These are phyloP conservation scores for Oscheius myriophilus DNA, from an alignment of 2,888 invertebrate genomes.

Conservation along the genomic window DNA sequence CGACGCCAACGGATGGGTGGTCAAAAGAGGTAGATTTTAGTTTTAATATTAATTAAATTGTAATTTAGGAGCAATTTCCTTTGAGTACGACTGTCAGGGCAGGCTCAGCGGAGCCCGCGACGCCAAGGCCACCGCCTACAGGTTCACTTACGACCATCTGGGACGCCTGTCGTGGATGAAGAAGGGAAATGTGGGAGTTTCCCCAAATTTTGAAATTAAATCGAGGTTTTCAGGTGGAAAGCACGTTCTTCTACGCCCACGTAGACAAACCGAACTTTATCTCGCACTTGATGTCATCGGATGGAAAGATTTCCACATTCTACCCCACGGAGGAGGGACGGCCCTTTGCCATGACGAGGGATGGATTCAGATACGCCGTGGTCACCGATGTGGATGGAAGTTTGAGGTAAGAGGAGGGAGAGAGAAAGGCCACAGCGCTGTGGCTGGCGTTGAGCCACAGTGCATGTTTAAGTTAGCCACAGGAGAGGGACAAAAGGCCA, in stretches of 20 bases:
- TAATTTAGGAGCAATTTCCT: conserved; percentile 30
- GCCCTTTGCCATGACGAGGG: conserved; percentile 37
- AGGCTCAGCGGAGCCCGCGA: conserved; percentile 27
- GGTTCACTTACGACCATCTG: conserved; percentile 39
- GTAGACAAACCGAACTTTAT: conserved; percentile 30
- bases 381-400: conserved; percentile 34
- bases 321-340: conserved; percentile 38
- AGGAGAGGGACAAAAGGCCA: too few relatives aligned
- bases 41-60: conserved; percentile 28
- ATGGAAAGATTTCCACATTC: conserved; percentile 36
- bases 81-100: conserved; percentile 37
- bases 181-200: conserved; percentile 6
- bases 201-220: not conserved
- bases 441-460: not conserved
- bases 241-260: conserved; percentile 40
- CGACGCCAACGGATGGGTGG: conserved; percentile 35
- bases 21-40: conserved; percentile 26
- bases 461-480: too few relatives aligned
- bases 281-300: conserved; percentile 41
- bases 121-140: not conserved
- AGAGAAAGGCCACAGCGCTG: too few relatives aligned
- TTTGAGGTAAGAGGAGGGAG: conserved; percentile 27
- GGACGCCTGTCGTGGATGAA: conserved; percentile 34
- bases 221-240: conserved; percentile 6
- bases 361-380: conserved; percentile 37